Base-by-base conservation (phyloP, 2,888 invertebrate species). In the Zhuqinia jingwanae region DNA sequence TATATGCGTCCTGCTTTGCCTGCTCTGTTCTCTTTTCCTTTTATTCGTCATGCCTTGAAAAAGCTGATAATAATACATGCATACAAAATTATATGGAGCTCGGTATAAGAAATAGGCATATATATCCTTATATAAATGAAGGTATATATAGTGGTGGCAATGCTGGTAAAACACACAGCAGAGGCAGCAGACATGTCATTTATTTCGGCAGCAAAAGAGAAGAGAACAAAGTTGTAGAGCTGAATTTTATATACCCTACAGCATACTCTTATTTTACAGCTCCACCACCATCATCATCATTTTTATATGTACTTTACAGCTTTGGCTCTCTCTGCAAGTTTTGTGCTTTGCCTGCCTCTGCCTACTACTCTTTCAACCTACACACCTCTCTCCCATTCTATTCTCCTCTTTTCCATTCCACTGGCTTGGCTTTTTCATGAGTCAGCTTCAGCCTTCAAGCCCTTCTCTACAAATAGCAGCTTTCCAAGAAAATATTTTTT, bases 31-130 rank as follows among this genome's bases (percentile, higher is more conserved):
- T 82, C 76, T 60, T 83, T 83, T 75, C 30, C 85, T 75, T 78
- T 85, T 85, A 73, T 85, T 85, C 85, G 85, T 85, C 85, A 85
- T 85, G 85, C 85, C 85, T 85, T 85, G 85, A 85, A 85, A 85
- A 85, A 85, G 79, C 60, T 70, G 85, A 85, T 85, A 85, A 85
- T 85, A 85, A 79, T 75, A 79, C 68, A 70, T 70, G 20, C 13
- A 70, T 45, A 70, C 68, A 68, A n/a, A n/a, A n/a, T n/a, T n/a
- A n/a, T n/a, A n/a, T n/a, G n/a, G n/a, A n/a, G n/a, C n/a, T n/a
- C n/a, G n/a, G n/a, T n/a, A n/a, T n/a, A n/a, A n/a, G n/a, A n/a
- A n/a, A n/a, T n/a, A n/a, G n/a, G n/a, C n/a, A n/a, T n/a, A n/a
- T n/a, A n/a, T n/a, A n/a, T n/a, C n/a, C n/a, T n/a, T n/a, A n/a